Base-by-base conservation (phyloP, 1,140 invertebrate species). In the Chironomus tepperi region DNA sequence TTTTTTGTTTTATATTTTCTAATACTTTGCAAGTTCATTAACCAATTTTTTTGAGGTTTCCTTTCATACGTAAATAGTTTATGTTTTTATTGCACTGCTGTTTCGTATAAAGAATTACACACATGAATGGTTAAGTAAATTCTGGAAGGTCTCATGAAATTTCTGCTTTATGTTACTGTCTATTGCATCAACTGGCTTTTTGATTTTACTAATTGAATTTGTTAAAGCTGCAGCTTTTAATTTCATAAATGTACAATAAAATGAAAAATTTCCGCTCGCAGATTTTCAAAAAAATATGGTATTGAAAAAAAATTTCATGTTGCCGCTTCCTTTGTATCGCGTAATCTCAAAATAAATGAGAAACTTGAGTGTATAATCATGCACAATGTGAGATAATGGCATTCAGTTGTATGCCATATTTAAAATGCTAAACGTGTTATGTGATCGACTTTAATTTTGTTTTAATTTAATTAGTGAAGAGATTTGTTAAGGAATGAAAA, bases 61-160 rank as follows among this genome's bases (percentile, higher is more conserved):
- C 47, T 57, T 57, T 57, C 47, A n/a, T 15, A 12, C 47, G 12
- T n/a, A 5, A 57, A 57, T 57, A 12, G 43, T 57, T 57, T 57
- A n/a, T 57, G 12, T 57, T 57, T 47, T 47, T 9, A 12, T 57
- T 57, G 12, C 24, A 34, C 47, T 47, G 43, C 43, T 47, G 24
- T 34, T 47, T 9, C 43, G 43, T 10, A 47, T 10, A 15, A 12
- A 57, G 12, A 57, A 57, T 57, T 57, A 57, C 47, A 57, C 47
- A 57, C 47, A 57, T 57, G 47, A 57, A 57, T 15, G 47, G 47
- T 57, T 57, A 57, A 15, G 47, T n/a, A 57, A 57, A 57, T 57
- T 57, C 47, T 57, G 47, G 47, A 57, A 57, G 47, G 47, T 57
- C 47, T 57, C 47, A n/a, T 15, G 10, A 57, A 57, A 5, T 57